Percentiles rank a stretch among this genome's conserved stretches.
phyloP scores from a whole-genome alignment of 1,140 invertebrate species.

The Cotesia typhae region DNA sequence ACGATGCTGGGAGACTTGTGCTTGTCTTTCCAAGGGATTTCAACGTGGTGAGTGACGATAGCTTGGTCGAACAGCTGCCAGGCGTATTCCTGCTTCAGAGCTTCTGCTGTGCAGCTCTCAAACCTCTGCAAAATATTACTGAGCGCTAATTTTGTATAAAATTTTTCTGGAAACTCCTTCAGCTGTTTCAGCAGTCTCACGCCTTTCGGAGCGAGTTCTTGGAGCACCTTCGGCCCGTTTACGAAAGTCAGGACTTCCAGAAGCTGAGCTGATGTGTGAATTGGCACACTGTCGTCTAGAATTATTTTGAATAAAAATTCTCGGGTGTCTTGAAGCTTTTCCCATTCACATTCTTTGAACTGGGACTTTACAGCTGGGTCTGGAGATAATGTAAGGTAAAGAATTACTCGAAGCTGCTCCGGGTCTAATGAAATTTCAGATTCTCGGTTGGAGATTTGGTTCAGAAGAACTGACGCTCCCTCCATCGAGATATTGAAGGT shows the following conservation, averaged over 20 bases:
- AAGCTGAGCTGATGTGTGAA: slow-evolving; percentile 62
- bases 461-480: slow-evolving; percentile 51
- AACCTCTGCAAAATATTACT: slow-evolving; percentile 59
- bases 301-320: slow-evolving; percentile 51
- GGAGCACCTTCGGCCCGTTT: slow-evolving; percentile 66
- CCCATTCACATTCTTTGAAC: slow-evolving; percentile 47
- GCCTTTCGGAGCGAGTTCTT: slow-evolving; percentile 52
- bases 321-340: slow-evolving; percentile 50
- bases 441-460: slow-evolving; percentile 48
- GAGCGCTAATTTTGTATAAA: slow-evolving; percentile 48
- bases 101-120: slow-evolving; percentile 52
- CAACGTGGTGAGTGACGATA: slow-evolving; percentile 43
- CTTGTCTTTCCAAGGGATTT: slow-evolving; percentile 40
- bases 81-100: slow-evolving; percentile 54
- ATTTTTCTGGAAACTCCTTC: slow-evolving; percentile 24
- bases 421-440: slow-evolving; percentile 71
- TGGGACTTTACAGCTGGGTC: slow-evolving; percentile 58
- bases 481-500: slow-evolving; percentile 45
- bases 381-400: slow-evolving; percentile 66
- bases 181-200: slow-evolving; percentile 45
- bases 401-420: slow-evolving; percentile 68
- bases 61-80: slow-evolving; percentile 56
- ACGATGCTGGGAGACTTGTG: slow-evolving; percentile 48
- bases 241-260: slow-evolving; percentile 66
- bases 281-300: slow-evolving; percentile 50